Conservation (phyloP, 2,888 invertebrate genomes). For the Girardia tigrina region DNA sequence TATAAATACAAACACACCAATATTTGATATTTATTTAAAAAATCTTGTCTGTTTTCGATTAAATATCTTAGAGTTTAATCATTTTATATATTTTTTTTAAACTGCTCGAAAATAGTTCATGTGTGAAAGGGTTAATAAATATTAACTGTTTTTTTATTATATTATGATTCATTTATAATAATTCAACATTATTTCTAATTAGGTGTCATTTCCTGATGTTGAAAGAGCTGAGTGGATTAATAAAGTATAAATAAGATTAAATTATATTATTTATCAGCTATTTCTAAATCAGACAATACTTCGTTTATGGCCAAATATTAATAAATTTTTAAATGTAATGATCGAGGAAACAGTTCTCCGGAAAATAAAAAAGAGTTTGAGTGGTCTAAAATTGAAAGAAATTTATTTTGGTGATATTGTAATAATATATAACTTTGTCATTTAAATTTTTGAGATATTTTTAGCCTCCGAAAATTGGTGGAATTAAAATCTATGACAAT, state of each 20-base stretch:
- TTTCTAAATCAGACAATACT: not conserved
- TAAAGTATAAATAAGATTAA: not conserved
- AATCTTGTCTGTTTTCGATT: too few species aligned
- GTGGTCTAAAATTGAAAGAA: not conserved
- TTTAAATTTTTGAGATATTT: not conserved
- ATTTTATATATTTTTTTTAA: too few species aligned
- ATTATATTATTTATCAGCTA: not conserved
- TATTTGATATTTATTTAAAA: too few species aligned
- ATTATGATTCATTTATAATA: too few species aligned
- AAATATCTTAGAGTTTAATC: too few species aligned
- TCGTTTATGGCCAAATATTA: constrained; percentile 17
- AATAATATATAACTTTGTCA: not conserved
- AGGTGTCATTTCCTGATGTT: not conserved
- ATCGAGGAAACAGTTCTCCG: not conserved
- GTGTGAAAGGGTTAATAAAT: too few species aligned
- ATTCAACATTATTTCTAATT: too few species aligned
- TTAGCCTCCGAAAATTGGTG: constrained; percentile 12
- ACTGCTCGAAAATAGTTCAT: too few species aligned
- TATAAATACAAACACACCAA: too few species aligned
- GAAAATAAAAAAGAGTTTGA: not conserved
- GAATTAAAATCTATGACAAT: constrained; percentile 4
- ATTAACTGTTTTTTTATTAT: too few species aligned
- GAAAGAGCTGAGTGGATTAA: constrained; percentile 14
- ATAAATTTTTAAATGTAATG: not conserved
- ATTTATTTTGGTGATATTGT: not conserved